phyloP scores from a whole-genome alignment of 2,113 vertebrate genomes.

The Hypocryptadius cinnamomeus region DNA sequence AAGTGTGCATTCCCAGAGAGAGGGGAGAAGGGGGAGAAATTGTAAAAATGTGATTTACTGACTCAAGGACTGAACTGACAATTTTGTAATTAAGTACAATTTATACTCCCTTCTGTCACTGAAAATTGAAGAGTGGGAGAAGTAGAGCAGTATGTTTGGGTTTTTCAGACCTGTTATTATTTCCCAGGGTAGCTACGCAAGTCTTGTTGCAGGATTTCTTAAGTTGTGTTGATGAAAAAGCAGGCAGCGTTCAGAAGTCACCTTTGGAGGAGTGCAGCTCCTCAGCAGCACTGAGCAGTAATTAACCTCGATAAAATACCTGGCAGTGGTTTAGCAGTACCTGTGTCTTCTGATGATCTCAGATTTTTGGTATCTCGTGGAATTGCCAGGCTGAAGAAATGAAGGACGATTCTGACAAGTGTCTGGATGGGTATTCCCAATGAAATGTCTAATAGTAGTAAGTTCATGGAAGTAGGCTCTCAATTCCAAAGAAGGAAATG shows the following conservation, averaged over 20 bases:
- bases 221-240: not conserved
- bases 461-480: not conserved
- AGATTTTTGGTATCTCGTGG: not conserved
- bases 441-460: not conserved
- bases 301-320: not conserved
- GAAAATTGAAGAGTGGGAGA: conserved; percentile 36
- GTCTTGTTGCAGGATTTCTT: not conserved
- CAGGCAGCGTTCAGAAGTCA: not conserved
- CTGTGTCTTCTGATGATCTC: not conserved
- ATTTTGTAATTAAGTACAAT: conserved; percentile 45
- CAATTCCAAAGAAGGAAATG: not conserved
- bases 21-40: not conserved
- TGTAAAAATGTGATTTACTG: not conserved
- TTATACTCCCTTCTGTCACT: not conserved
- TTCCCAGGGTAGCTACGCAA: not conserved
- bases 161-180: conserved; percentile 46
- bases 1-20: not conserved
- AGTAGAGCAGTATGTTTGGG: not conserved
- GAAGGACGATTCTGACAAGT: not conserved
- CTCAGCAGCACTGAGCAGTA: not conserved
- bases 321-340: not conserved
- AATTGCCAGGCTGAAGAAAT: not conserved
- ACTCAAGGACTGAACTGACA: not conserved
- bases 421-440: not conserved
- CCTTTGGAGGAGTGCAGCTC: not conserved